These are phyloP conservation scores for Fabriciana adippe DNA, from an alignment of 2,888 invertebrate species.

Conservation along the genomic window DNA sequence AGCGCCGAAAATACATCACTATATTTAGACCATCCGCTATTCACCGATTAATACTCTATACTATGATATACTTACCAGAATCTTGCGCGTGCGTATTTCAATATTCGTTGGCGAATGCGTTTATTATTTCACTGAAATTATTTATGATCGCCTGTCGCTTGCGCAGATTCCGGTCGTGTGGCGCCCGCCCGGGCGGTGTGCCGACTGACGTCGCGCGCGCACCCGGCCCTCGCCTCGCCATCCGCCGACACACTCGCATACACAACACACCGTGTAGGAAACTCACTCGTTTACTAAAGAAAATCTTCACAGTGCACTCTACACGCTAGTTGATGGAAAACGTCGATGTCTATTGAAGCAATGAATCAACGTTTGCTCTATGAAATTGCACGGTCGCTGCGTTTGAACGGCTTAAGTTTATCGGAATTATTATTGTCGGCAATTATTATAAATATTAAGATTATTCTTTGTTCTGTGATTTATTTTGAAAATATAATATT, in stretches of 20 bases:
- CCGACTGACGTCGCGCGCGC: conserved; percentile 69
- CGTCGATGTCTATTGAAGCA: conserved; percentile 49
- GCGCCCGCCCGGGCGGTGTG: conserved; percentile 82
- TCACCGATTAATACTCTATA: conserved; percentile 17
- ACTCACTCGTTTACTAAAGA: conserved; percentile 1
- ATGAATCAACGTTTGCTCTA: conserved; percentile 58
- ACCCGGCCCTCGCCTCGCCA: conserved; percentile 34
- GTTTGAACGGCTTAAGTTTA: no score
- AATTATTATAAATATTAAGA: no score
- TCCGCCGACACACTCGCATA: conserved; percentile 2
- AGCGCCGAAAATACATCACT: conserved; percentile 71
- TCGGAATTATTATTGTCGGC: no score
- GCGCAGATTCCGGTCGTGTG: conserved; percentile 81
- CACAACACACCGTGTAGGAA: conserved; percentile 5
- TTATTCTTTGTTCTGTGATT: no score
- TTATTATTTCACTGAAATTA: conserved; percentile 72
- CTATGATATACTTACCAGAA: conserved; percentile 69
- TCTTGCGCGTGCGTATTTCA: conserved; percentile 70
- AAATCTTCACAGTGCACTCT: conserved; percentile 20
- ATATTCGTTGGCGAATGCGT: conserved; percentile 65
- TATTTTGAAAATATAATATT: no score
- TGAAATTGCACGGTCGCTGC: conserved; percentile 20
- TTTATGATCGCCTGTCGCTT: conserved; percentile 68
- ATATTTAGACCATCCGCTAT: conserved; percentile 54
- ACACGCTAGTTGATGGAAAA: conserved; percentile 48